phyloP scores from a whole-genome alignment of 2,888 invertebrate genomes.

The Leucophenga montana region DNA sequence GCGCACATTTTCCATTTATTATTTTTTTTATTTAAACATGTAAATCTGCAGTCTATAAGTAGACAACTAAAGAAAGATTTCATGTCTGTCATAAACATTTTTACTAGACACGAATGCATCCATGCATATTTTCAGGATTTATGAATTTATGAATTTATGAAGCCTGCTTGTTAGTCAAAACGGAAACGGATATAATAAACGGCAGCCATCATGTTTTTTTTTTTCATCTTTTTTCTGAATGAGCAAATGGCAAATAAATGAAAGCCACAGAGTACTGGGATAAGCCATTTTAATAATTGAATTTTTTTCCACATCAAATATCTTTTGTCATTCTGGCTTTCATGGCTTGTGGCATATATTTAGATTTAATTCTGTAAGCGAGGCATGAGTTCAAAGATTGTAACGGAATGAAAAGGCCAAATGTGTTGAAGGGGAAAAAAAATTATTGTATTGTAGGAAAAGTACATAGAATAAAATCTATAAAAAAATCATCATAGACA shows the following conservation, averaged over 20 bases:
- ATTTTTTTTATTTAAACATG: too few species aligned
- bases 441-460: too few species aligned
- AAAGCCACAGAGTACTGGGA: not conserved
- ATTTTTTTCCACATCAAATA: conserved; percentile 23
- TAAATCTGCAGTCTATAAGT: conserved; percentile 5
- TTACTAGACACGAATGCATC: not conserved
- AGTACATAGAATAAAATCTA: too few species aligned
- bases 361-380: too few species aligned
- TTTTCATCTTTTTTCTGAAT: conserved; percentile 21
- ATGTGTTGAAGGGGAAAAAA: too few species aligned
- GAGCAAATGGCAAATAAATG: conserved; percentile 30
- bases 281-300: conserved; percentile 22
- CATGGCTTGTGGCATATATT: not conserved
- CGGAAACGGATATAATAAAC: too few species aligned
- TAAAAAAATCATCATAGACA: too few species aligned
- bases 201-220: not conserved
- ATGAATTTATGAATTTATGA: too few species aligned
- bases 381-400: too few species aligned
- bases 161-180: too few species aligned
- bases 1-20: not conserved
- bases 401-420: too few species aligned
- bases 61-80: not conserved
- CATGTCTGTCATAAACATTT: conserved; percentile 1
- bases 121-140: too few species aligned
- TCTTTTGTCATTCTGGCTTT: not conserved